These are phyloP conservation scores for Dendrolimus houi DNA, from an alignment of 2,888 invertebrate species.

Conservation along the genomic window DNA sequence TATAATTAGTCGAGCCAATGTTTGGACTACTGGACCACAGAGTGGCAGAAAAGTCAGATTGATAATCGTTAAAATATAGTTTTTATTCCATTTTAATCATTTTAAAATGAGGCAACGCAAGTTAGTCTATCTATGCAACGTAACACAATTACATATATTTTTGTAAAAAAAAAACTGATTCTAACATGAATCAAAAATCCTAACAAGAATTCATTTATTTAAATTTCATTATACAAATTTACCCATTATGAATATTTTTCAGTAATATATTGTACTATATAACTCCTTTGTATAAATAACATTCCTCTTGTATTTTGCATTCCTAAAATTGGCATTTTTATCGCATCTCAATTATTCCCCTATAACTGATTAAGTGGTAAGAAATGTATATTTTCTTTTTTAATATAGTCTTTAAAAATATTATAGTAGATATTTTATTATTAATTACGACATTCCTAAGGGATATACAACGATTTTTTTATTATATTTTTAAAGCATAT, in stretches of 20 bases:
- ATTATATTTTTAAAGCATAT: conserved; percentile 29
- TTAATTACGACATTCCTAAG: conserved; percentile 44
- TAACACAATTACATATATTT: too few species aligned
- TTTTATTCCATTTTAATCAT: too few species aligned
- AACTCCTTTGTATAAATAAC: conserved; percentile 16
- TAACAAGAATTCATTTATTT: not conserved
- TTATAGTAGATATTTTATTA: conserved; percentile 49
- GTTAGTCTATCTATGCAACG: too few species aligned
- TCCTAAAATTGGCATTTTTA: conserved; percentile 45
- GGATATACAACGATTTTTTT: conserved; percentile 62
- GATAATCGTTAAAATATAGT: too few species aligned
- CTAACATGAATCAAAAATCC: not conserved
- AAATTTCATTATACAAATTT: not conserved
- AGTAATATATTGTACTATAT: conserved; percentile 1
- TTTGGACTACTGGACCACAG: too few species aligned
- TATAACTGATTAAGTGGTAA: conserved; percentile 19
- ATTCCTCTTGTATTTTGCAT: conserved; percentile 36
- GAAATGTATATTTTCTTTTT: conserved; percentile 44
- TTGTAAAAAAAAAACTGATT: too few species aligned
- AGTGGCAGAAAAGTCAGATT: too few species aligned
- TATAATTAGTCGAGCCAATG: too few species aligned
- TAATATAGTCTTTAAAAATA: conserved; percentile 51
- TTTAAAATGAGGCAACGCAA: too few species aligned
- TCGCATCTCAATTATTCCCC: conserved; percentile 12
- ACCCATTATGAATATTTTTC: not conserved